A percentile compares a stretch with the other conserved stretches of the same genome.
Evolutionary conservation across 2,888 invertebrate genomes (phyloP).

Genomic region (Lymantria dispar): DNA sequence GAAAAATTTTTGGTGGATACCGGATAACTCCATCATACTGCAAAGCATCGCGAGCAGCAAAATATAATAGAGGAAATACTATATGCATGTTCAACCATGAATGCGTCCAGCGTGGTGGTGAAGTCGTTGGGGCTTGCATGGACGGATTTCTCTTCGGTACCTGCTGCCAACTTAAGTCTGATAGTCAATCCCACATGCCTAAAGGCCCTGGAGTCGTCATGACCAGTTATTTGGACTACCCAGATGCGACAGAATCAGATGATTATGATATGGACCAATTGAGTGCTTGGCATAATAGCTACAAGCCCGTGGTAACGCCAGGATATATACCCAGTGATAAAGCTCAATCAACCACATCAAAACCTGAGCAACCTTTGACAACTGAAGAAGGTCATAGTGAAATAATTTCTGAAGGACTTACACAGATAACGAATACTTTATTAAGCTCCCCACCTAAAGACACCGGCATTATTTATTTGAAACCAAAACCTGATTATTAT

Average conservation of each 20-base stretch:
- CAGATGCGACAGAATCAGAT: constrained; percentile 61
- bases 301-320: constrained; percentile 72
- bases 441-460: constrained; percentile 72
- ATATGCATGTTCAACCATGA: constrained; percentile 98
- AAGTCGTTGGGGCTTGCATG: constrained; percentile 94
- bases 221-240: constrained; percentile 74
- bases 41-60: constrained; percentile 86
- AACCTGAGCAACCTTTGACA: constrained; percentile 49
- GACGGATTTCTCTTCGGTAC: constrained; percentile 96
- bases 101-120: constrained; percentile 89
- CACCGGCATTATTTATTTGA: constrained; percentile 49
- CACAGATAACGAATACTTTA: constrained; percentile 80
- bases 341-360: constrained; percentile 46
- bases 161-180: constrained; percentile 88
- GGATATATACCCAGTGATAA: constrained; percentile 65
- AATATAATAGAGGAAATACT: constrained; percentile 85
- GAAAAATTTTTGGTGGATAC: constrained; percentile 93
- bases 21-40: constrained; percentile 92
- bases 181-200: constrained; percentile 73
- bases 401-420: constrained; percentile 81
- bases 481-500: constrained; percentile 62
- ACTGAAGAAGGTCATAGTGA: constrained; percentile 65
- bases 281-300: constrained; percentile 71
- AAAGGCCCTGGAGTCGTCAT: constrained; percentile 76
- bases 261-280: constrained; percentile 68